Evolutionary conservation across 2,888 invertebrate genomes (phyloP), one percentile per base, ranked within the genome.

Genomic region (Ecliptopera silaceata): DNA sequence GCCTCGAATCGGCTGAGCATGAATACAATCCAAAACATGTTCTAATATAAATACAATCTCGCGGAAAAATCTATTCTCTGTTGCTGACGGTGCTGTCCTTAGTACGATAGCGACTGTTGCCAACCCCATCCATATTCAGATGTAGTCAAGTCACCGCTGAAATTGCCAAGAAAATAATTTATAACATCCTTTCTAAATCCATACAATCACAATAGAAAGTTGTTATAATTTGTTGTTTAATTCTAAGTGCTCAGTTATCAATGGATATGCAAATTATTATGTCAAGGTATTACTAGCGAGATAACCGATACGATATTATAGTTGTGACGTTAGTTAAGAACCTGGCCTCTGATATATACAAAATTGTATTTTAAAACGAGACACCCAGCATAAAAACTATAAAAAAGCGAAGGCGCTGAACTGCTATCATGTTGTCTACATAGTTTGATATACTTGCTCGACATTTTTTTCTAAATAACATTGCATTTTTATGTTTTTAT

Each of bases 201-300:
- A 26, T 26, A 8, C 1, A n/a, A 3, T 15, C 15, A 46, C 46
- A 53, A 41, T 26, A 29, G 39, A 50, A 51, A 56, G 38, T 45
- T 34, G 20, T 44, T 43, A 34, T 46, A 38, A 38, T 44, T 54
- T 39, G 56, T 29, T 31, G 15, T 45, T 31, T 38, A 61, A 55
- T 43, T 58, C 18, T 39, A 57, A 57, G 36, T 22, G 51, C 42
- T 31, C 4, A 50, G 57, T 61, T 46, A 58, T 59, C 49, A 50
- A 48, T 47, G 38, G 45, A 4, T 43, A 61, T 57, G 31, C 39
- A 46, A 56, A 58, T 52, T 41, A 43, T 39, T 34, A 60, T 59
- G 58, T 49, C 59, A 61, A 66, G 60, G 61, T 53, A 48, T 49
- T 38, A 52, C 44, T 18, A 45, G 22, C 51, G n/a, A 55, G 56